Evolutionary conservation across 1,140 invertebrate genomes (phyloP), one percentile per base, ranked within the genome.

Genomic region (Polypedilum vanderplanki): DNA sequence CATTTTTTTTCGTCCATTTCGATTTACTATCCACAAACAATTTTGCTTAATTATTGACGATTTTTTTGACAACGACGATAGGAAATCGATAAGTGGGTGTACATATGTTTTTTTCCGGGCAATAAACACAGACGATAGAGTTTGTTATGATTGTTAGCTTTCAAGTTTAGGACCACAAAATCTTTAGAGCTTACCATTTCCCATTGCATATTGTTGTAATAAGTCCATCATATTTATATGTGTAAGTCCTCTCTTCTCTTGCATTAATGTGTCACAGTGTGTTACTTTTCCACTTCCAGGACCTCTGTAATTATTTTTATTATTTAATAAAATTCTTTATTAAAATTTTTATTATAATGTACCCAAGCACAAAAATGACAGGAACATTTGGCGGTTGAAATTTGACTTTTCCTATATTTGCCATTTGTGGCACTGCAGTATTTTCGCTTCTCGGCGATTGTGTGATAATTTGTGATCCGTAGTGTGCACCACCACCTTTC

Each of bases 141-240:
- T 33, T 33, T 33, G n/a, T n/a, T n/a, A n/a, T 33, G 24, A 33
- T 33, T 33, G 24, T 5, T 3, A 33, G 24, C 24, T 33, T 33
- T 33, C n/a, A 33, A 33, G 24, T 33, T 33, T 33, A 33, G 24
- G 46, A 57, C 12, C 41, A 73, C 18, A 73, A 33, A 9, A 3
- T 33, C 7, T 64, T 10, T 76, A 33, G 24, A 75, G 78, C 85
- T 84, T 84, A 94, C 92, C 91, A 82, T 93, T 94, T 77, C 93
- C 93, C 79, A 94, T 88, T 74, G 92, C 90, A 80, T 95, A 94
- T 81, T 94, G 92, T 79, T 94, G 92, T 74, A 94, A 84, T 10
- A 94, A 85, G 82, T 94, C 93, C 74, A 92, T 94, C 92, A 96
- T 94, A 82, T 96, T 96, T 79, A 96, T 93, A 83, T 96, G 93